Base-by-base conservation (phyloP, 2,113 vertebrate genomes). In the Cyanoliseus patagonus region DNA sequence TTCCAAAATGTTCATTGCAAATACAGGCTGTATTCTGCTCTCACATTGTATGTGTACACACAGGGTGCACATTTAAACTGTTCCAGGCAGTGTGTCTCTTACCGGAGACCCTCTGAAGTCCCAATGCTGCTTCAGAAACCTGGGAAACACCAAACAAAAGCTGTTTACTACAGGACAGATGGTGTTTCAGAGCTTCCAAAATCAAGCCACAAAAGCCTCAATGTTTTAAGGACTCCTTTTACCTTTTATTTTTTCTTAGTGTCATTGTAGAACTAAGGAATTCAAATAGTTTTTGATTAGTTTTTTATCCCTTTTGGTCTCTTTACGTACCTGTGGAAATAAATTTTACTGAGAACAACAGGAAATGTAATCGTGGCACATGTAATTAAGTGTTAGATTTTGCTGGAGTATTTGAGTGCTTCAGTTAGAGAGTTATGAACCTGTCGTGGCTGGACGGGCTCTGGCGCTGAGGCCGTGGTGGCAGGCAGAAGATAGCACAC, bases 381-480 rank as follows among this genome's bases (percentile, higher is more conserved):
- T 1, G 6, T 46, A 30, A 47, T 28, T 19, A 31, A 49, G 11
- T 11, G 41, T 35, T 70, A 27, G 30, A 30, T 66, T 77, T 46
- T 66, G 22, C 19, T 20, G 0, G 51, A 81, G 49, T 1, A 10
- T 41, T 24, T 12, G 20, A 41, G 24, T 3, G 7, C 25, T 39
- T 37, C 33, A 7, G 6, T 5, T 11, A 35, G 31, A 17, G n/a
- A 5, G 55, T 17, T 75, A 37, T 8, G 24, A 63, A 44, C 18
- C 41, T 30, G 22, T 6, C n/a, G 61, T 13, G 35, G 53, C 68
- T 41, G 53, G 44, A 31, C 0, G 0, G 30, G 66, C 53, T 20
- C 17, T 17, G 72, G 70, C 0, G 0, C 28, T 0, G 1, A 18
- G 57, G 55, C 33, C 0, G 2, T 8, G 37, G 22, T 8, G 67